Conservation (phyloP, 1,140 invertebrate species). For the Antheraea pernyi region DNA sequence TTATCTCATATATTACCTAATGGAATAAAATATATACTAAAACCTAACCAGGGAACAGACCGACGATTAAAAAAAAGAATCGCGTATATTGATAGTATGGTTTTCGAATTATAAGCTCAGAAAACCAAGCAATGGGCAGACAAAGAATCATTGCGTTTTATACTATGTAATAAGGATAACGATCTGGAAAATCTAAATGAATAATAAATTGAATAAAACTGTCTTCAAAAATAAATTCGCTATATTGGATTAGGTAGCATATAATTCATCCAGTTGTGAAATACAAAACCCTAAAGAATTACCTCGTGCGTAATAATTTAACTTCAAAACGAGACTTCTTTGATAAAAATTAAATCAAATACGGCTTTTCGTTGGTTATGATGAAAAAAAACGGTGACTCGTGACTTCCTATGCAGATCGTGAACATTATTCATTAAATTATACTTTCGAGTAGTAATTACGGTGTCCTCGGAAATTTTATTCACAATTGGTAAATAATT, state of each 20-base stretch:
- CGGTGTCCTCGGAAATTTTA: conserved; percentile 53
- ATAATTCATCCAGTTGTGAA: conserved; percentile 42
- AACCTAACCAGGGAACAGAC: no score
- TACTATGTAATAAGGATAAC: no score
- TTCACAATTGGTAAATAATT: conserved; percentile 76
- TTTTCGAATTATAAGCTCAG: no score
- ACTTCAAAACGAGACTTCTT: conserved; percentile 56
- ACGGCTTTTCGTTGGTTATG: conserved; percentile 43
- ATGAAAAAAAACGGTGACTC: conserved; percentile 44
- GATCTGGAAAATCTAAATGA: no score
- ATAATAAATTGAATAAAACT: background rate
- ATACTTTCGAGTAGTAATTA: conserved; percentile 70
- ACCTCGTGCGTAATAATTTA: conserved; percentile 69
- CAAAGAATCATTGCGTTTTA: no score
- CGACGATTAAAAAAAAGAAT: no score
- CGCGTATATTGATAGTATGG: no score
- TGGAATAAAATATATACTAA: no score
- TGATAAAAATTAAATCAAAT: conserved; percentile 59
- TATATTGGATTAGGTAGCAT: conserved; percentile 35
- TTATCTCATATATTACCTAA: no score
- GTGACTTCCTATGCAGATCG: conserved; percentile 56
- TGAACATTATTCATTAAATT: conserved; percentile 65
- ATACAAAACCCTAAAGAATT: conserved; percentile 54
- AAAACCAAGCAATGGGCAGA: no score
- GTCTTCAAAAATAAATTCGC: background rate